phyloP scores from a whole-genome alignment of 2,888 invertebrate species.

The Habrosyne pyritoides region DNA sequence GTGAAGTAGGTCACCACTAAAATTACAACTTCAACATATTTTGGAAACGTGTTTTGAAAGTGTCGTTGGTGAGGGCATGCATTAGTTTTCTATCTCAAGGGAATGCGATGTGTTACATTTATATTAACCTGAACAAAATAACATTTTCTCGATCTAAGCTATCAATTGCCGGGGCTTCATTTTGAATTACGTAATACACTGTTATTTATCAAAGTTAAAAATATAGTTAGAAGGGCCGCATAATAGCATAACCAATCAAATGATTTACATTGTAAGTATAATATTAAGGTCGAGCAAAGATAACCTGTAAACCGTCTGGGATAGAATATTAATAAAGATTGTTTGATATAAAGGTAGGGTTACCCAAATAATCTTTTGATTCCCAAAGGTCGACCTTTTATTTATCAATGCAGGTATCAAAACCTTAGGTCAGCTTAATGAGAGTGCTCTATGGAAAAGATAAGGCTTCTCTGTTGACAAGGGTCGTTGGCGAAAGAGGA shows the following conservation, averaged over 20 bases:
- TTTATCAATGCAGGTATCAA: constrained; percentile 49
- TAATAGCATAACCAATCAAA: neutral
- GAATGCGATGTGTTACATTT: neutral
- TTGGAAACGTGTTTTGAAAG: neutral
- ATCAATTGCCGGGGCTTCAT: too few species aligned
- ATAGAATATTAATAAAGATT: constrained; percentile 4
- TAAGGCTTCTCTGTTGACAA: constrained; percentile 64
- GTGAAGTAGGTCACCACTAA: constrained; percentile 27
- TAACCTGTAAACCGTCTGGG: neutral
- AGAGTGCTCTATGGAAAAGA: constrained; percentile 60
- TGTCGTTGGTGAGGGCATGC: neutral
- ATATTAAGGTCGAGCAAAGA: neutral
- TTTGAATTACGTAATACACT: too few species aligned
- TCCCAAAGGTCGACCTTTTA: constrained; percentile 21
- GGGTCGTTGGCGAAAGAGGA: constrained; percentile 62
- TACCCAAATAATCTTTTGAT: constrained; percentile 23
- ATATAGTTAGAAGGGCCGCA: too few species aligned
- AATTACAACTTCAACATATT: constrained; percentile 13
- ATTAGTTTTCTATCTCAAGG: neutral
- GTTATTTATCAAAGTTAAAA: too few species aligned
- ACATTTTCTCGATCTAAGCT: too few species aligned
- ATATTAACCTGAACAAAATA: neutral
- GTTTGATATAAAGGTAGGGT: constrained; percentile 13
- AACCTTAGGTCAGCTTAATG: constrained; percentile 61
- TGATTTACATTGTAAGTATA: neutral